Conservation (phyloP, 2,797 vertebrate genomes). For the Heterohyrax brucei region DNA sequence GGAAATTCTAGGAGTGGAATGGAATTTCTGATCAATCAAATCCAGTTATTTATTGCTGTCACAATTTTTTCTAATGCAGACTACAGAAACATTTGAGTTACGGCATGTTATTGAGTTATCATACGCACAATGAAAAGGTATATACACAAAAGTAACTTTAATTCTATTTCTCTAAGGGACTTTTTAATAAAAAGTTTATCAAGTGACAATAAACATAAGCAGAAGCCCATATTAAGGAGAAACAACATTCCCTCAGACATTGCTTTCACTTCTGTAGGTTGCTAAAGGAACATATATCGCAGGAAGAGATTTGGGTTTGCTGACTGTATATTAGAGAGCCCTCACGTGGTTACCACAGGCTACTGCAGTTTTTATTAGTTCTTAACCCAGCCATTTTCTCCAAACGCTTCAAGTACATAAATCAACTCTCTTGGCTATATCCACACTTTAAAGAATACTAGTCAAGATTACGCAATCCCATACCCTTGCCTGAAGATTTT, state of each 20-base stretch:
- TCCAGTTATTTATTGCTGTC: slow-evolving; percentile 68
- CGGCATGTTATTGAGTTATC: neutral
- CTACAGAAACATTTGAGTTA: slow-evolving; percentile 40
- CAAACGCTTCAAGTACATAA: neutral
- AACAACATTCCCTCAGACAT: slow-evolving; percentile 3
- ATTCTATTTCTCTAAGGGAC: slow-evolving; percentile 38
- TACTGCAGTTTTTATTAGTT: slow-evolving; percentile 39
- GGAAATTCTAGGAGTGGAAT: slow-evolving; percentile 66
- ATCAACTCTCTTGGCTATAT: neutral
- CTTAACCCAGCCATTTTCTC: slow-evolving; percentile 17
- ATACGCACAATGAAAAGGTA: slow-evolving; percentile 7
- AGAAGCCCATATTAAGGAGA: neutral
- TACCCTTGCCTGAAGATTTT: neutral
- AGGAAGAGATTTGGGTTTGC: neutral
- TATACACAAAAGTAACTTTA: slow-evolving; percentile 16
- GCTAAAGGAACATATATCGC: slow-evolving; percentile 30
- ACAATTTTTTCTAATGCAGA: slow-evolving; percentile 51
- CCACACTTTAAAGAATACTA: slow-evolving; percentile 31
- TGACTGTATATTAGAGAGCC: slow-evolving; percentile 66
- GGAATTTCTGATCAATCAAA: slow-evolving; percentile 56
- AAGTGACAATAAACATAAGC: neutral
- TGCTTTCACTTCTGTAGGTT: neutral
- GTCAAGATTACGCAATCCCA: neutral
- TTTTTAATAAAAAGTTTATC: slow-evolving; percentile 11
- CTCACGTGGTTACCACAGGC: slow-evolving; percentile 66